Conservation (phyloP, 1,140 invertebrate genomes). For the Drosophila busckii region DNA sequence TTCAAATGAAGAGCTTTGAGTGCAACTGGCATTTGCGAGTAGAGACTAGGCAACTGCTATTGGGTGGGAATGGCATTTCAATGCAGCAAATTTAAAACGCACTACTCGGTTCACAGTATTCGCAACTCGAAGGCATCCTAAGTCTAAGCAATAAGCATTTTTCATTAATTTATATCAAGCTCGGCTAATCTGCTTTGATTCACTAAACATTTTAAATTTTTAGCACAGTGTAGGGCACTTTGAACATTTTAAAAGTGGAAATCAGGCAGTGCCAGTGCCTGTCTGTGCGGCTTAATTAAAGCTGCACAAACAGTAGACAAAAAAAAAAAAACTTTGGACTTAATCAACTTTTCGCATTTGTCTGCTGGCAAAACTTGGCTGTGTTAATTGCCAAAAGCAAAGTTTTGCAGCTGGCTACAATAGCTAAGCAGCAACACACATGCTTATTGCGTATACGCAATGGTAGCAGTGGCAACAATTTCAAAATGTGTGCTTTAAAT, state of each 20-base stretch:
- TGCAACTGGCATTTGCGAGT: no score
- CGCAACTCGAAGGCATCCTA: conserved; percentile 61
- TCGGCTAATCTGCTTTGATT: no score
- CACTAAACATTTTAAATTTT: no score
- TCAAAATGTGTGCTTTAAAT: conserved; percentile 27
- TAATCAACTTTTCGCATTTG: conserved; percentile 2
- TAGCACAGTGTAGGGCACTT: no score
- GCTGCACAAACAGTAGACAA: no score
- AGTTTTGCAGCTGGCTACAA: conserved; percentile 5
- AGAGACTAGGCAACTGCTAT: no score
- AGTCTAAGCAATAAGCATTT: conserved; percentile 60
- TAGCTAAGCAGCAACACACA: no score
- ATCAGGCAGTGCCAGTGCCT: not conserved
- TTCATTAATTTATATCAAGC: conserved; percentile 74
- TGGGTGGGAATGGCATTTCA: conserved; percentile 32
- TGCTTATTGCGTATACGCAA: conserved; percentile 9
- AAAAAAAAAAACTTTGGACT: not conserved
- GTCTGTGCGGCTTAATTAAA: conserved; percentile 16
- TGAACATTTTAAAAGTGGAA: not conserved
- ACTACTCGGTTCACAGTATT: conserved; percentile 54
- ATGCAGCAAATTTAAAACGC: conserved; percentile 70
- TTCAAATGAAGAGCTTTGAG: conserved; percentile 65
- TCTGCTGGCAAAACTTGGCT: not conserved
- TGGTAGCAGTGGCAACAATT: not conserved
- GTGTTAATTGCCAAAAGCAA: not conserved